Percentiles rank a stretch among this genome's conserved stretches.
Conservation (phyloP, 2,113 vertebrate genomes). For the Paracyprichromis sp. region DNA sequence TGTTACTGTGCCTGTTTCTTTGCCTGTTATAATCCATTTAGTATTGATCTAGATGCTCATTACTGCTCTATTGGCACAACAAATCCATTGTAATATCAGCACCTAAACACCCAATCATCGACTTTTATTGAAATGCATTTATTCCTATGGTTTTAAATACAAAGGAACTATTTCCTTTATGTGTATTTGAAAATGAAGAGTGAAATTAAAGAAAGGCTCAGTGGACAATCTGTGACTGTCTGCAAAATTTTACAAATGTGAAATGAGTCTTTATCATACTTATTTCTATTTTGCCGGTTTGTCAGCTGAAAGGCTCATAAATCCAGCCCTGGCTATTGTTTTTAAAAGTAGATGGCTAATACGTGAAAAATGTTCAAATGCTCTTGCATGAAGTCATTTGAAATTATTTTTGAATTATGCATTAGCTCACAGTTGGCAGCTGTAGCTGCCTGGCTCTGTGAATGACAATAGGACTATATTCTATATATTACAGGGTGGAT, state of each 20-base stretch:
- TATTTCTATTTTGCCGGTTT: background rate
- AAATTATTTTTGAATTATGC: background rate
- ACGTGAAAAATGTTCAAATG: background rate
- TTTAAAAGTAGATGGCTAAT: background rate
- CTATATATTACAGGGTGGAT: background rate
- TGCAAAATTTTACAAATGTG: background rate
- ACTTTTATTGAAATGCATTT: background rate
- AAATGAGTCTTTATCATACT: background rate
- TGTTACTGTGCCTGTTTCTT: background rate
- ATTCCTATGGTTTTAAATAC: background rate
- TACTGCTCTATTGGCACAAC: background rate
- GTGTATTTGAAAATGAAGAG: background rate
- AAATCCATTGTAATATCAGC: background rate
- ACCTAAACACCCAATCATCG: background rate
- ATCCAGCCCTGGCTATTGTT: background rate
- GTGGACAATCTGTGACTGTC: background rate
- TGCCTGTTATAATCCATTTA: background rate
- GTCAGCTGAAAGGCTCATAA: background rate
- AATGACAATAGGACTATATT: background rate
- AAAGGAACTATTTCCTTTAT: background rate
- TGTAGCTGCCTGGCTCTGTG: background rate
- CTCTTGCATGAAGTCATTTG: background rate
- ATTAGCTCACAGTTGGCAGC: background rate
- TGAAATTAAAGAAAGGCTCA: background rate
- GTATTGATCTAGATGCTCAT: slow-evolving; percentile 7